These are phyloP conservation scores for Sinocyclocheilus maitianheensis DNA, from an alignment of 2,113 vertebrate genomes.

Conservation along the genomic window DNA sequence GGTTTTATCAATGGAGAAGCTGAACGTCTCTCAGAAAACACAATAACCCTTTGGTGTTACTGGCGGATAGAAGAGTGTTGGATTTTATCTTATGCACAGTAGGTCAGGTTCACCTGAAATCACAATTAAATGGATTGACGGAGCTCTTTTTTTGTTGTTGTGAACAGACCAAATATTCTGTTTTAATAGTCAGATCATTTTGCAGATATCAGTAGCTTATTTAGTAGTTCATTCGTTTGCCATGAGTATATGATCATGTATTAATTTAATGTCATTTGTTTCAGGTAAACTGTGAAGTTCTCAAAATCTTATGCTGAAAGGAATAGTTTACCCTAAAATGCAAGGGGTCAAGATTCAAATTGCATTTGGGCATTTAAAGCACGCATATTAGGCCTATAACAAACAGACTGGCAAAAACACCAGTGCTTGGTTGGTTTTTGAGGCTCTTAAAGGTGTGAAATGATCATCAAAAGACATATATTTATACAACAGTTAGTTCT, in stretches of 20 bases:
- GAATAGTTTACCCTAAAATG: conserved; percentile 21
- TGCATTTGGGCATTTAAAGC: not conserved
- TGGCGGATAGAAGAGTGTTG: not conserved
- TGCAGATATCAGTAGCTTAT: not conserved
- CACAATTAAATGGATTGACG: not conserved
- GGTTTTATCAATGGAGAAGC: conserved; percentile 26
- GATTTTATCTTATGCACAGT: conserved; percentile 11
- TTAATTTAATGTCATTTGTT: not conserved
- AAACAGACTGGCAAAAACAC: no score
- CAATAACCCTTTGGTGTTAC: conserved; percentile 8
- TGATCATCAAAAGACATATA: not conserved
- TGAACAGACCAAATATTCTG: not conserved
- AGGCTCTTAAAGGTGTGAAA: not conserved
- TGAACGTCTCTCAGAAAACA: not conserved
- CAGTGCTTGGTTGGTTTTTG: not conserved
- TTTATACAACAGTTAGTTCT: not conserved
- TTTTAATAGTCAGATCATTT: not conserved
- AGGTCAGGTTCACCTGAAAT: conserved; percentile 2
- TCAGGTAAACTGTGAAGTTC: not conserved
- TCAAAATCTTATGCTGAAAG: not conserved
- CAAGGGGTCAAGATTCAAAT: not conserved
- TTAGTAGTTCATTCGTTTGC: not conserved
- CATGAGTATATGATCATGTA: not conserved
- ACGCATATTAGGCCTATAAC: not conserved
- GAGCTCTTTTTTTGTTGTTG: not conserved